These are phyloP conservation scores for Anthophora plumipes DNA, from an alignment of 2,888 invertebrate species.

Conservation along the genomic window DNA sequence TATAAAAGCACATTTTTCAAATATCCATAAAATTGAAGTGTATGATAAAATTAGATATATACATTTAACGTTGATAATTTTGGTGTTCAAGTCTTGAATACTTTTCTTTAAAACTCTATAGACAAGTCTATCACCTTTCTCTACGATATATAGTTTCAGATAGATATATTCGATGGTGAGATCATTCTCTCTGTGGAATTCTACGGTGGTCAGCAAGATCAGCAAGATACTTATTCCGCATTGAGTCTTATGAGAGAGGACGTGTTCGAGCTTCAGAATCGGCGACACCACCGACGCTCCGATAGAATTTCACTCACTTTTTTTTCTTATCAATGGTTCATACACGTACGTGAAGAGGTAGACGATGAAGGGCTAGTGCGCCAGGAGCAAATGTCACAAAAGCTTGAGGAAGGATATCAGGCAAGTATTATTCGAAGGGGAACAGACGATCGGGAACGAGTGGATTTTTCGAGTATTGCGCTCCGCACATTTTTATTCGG, in stretches of 20 bases:
- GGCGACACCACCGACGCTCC: conserved; percentile 27
- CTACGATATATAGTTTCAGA: conserved; percentile 9
- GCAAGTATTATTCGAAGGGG: conserved; percentile 26
- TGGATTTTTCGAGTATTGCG: conserved; percentile 16
- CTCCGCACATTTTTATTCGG: conserved; percentile 11
- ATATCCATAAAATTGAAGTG: no score
- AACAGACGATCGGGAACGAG: conserved; percentile 16
- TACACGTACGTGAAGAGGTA: background rate
- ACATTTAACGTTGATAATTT: no score
- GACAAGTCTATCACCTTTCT: background rate
- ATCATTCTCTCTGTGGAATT: conserved; percentile 34
- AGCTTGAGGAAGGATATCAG: conserved; percentile 41
- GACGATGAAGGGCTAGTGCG: background rate
- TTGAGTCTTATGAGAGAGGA: conserved; percentile 69
- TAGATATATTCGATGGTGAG: conserved; percentile 32
- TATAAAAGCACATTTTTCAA: no score
- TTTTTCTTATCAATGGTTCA: conserved; percentile 7
- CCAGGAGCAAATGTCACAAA: conserved; percentile 40
- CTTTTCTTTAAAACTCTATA: no score
- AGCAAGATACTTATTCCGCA: conserved; percentile 61
- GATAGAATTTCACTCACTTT: conserved; percentile 36
- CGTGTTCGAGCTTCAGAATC: conserved; percentile 65
- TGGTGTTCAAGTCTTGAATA: no score
- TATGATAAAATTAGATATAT: no score
- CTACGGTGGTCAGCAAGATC: conserved; percentile 62